These are phyloP conservation scores for Galendromus occidentalis DNA, from an alignment of 1,140 invertebrate species.

Conservation along the genomic window DNA sequence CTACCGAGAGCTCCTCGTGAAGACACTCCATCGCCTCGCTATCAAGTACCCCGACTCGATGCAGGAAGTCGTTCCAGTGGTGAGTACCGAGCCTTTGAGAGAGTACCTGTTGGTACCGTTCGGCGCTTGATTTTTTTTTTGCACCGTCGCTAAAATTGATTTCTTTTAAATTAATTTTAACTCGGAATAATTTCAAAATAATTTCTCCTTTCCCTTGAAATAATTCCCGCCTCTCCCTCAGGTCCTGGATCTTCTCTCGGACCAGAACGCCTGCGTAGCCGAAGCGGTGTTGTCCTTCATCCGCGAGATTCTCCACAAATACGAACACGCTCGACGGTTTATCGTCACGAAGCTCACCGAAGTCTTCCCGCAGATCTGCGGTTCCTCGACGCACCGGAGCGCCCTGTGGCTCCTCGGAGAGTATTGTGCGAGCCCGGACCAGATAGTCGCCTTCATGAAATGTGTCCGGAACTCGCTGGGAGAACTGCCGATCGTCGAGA, in stretches of 20 bases:
- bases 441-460: slow-evolving; percentile 57
- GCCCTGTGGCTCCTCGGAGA: slow-evolving; percentile 97
- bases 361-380: slow-evolving; percentile 22
- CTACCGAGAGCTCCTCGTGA: slow-evolving; percentile 82
- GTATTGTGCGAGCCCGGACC: slow-evolving; percentile 48
- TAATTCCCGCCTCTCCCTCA: slow-evolving; percentile 19
- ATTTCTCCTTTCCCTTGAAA: too few relatives aligned
- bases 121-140: too few relatives aligned
- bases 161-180: too few relatives aligned
- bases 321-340: slow-evolving; percentile 52
- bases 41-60: slow-evolving; percentile 97
- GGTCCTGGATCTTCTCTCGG: slow-evolving; percentile 84
- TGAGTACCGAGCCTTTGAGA: slow-evolving; percentile 24
- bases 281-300: slow-evolving; percentile 85
- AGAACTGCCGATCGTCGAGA: slow-evolving; percentile 70
- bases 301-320: slow-evolving; percentile 79
- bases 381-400: slow-evolving; percentile 63
- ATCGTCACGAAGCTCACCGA: slow-evolving; percentile 42
- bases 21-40: slow-evolving; percentile 80
- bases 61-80: slow-evolving; percentile 69
- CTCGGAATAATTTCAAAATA: too few relatives aligned
- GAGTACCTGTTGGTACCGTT: too few relatives aligned
- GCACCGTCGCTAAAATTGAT: too few relatives aligned
- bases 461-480: slow-evolving; percentile 54
- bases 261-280: slow-evolving; percentile 79